Evolutionary conservation across 2,113 vertebrate genomes (phyloP).

Genomic region (Toxotes chatareus): DNA sequence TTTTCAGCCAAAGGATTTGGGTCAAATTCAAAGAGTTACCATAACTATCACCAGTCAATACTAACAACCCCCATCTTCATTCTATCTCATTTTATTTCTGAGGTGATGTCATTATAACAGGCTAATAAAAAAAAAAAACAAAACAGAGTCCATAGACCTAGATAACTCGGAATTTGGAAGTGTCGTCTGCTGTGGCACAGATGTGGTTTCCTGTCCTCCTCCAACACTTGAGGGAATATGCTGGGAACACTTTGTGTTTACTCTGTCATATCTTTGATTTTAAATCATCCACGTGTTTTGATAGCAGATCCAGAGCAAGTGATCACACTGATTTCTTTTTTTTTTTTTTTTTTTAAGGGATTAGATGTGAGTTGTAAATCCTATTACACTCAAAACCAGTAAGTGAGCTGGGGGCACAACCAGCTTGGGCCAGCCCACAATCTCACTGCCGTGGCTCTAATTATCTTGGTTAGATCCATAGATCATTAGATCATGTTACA

Average conservation of each 20-base stretch:
- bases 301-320: slow-evolving; percentile 42
- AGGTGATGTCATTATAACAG: neutral
- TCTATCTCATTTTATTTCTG: neutral
- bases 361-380: slow-evolving; percentile 69
- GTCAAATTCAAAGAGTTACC: neutral
- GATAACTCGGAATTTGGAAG: neutral
- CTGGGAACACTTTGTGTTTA: slow-evolving; percentile 28
- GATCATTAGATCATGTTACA: slow-evolving; percentile 66
- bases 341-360: slow-evolving; percentile 34
- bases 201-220: slow-evolving; percentile 43
- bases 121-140: neutral
- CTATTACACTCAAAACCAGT: slow-evolving; percentile 62
- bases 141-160: neutral
- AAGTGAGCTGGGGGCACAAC: slow-evolving; percentile 45
- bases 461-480: slow-evolving; percentile 69
- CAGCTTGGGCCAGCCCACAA: slow-evolving; percentile 52
- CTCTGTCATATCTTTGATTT: slow-evolving; percentile 39
- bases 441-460: slow-evolving; percentile 54
- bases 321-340: slow-evolving; percentile 41
- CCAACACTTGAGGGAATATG: slow-evolving; percentile 26
- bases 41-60: neutral
- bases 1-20: slow-evolving; percentile 4
- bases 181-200: slow-evolving; percentile 32
- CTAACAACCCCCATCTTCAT: neutral
- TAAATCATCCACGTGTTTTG: slow-evolving; percentile 38